Percentiles rank a stretch among this genome's conserved stretches.
Evolutionary conservation across 2,113 vertebrate species (phyloP).

Genomic region (Narcine bancroftii): DNA sequence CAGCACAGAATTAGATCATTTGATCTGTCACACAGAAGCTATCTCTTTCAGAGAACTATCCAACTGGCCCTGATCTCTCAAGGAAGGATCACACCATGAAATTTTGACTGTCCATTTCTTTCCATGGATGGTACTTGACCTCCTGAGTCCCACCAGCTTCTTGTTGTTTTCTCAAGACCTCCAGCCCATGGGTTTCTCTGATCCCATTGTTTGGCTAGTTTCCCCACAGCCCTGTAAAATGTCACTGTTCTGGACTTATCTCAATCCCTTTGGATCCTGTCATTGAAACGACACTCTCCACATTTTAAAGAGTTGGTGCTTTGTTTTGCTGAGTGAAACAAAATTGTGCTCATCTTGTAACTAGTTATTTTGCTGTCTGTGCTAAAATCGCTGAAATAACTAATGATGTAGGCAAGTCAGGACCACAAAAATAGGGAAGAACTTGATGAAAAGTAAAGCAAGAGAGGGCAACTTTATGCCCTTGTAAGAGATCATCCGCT

Average conservation of each 20-base stretch:
- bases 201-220: neutral
- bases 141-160: too few species aligned
- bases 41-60: neutral
- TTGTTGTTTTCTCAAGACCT: too few species aligned
- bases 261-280: neutral
- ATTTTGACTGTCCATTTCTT: too few species aligned
- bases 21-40: neutral
- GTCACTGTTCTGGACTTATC: neutral
- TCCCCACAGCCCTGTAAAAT: neutral
- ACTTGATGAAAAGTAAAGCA: neutral
- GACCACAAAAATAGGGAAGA: neutral
- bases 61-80: too few species aligned
- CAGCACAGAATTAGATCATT: neutral
- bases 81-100: too few species aligned
- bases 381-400: neutral
- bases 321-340: neutral
- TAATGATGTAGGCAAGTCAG: neutral
- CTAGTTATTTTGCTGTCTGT: neutral
- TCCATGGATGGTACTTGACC: too few species aligned
- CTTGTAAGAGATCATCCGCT: neutral
- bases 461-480: neutral
- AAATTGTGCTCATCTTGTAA: neutral
- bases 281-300: neutral
- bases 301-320: neutral
- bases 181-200: too few species aligned